Base-by-base conservation (phyloP, 2,797 vertebrate genomes). In the Nothura maculosa region DNA sequence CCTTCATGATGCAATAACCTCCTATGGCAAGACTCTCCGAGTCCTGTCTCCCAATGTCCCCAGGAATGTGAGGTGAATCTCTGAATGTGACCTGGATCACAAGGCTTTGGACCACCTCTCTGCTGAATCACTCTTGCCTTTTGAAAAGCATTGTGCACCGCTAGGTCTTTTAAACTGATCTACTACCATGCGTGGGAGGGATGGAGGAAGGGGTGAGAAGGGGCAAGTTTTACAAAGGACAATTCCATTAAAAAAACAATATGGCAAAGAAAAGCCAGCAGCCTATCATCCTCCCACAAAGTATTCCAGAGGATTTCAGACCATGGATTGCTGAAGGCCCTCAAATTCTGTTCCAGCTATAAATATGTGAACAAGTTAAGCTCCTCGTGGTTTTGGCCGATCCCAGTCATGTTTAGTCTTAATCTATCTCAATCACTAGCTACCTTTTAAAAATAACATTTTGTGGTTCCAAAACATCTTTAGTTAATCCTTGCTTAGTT, bases 381-480 rank as follows among this genome's bases (percentile, higher is more conserved):
- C 38, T 92, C 30, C 85, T 60, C 0, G 72, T 89, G 95, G 76
- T 87, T 94, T 90, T 89, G 79, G 87, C 78, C 9, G 1, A 80
- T 85, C 90, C 38, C 50, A 75, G 28, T 5, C 61, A 27, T 90
- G 75, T 92, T 96, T 91, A 94, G 86, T 74, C 77, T 94, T 95
- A 90, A 93, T 94, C 90, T 94, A 66, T 92, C 83, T 91, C 92
- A 93, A 63, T 91, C 91, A 93, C n/a, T 52, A 94, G 62, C 81
- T 94, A 94, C 78, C 67, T 95, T 94, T 95, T 87, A 90, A 94
- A 97, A 97, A 96, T 87, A 92, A 87, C 81, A 73, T 89, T 92
- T 76, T 94, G 81, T 94, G 90, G 93, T 96, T 96, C 82, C 92
- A 93, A 95, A 94, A 94, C 75, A 81, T 96, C 87, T 96, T 88